Evolutionary conservation across 2,113 vertebrate genomes (phyloP), one percentile per base, ranked within the genome.

Genomic region (Todiramphus chloris): DNA sequence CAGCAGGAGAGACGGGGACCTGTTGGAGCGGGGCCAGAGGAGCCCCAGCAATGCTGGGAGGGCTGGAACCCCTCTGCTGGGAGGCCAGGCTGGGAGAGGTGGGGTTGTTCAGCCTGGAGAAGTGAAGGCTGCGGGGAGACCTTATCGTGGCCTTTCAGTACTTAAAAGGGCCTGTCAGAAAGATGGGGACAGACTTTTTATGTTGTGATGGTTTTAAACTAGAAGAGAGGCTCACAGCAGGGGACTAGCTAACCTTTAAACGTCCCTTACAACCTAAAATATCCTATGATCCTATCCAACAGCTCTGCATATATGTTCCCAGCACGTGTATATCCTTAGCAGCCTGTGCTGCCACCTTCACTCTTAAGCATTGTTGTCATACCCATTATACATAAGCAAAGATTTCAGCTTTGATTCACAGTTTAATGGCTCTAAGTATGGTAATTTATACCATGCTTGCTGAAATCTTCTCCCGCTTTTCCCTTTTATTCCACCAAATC

Each of bases 381-480:
- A 10, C 3, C 2, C 5, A 0, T 35, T 18, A 5, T 0, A 44
- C 37, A n/a, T 5, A 8, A 44, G 28, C 20, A 16, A 41, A 41
- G 44, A 4, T 24, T 48, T 23, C 55, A 7, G 74, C 27, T 59
- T 31, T 33, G 25, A 13, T 73, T 85, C 13, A 1, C 31, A 4
- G 30, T 35, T 41, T 6, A 64, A 21, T 10, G 53, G 39, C 37
- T 53, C 2, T 11, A 10, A 10, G 13, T 14, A 6, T 4, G 37
- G 58, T 27, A 9, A 33, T 33, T 46, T 30, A 16, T 14, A 13
- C 15, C 1, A 2, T 2, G 31, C 37, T 39, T 31, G 59, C 50
- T 83, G 63, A 44, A 69, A 44, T 25, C 50, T 50, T 16, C 48
- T 20, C 16, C 28, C 18, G 72, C 11, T 78, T 93, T 70, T 16